phyloP scores from a whole-genome alignment of 2,113 vertebrate species.

The Telmatochromis sp. region DNA sequence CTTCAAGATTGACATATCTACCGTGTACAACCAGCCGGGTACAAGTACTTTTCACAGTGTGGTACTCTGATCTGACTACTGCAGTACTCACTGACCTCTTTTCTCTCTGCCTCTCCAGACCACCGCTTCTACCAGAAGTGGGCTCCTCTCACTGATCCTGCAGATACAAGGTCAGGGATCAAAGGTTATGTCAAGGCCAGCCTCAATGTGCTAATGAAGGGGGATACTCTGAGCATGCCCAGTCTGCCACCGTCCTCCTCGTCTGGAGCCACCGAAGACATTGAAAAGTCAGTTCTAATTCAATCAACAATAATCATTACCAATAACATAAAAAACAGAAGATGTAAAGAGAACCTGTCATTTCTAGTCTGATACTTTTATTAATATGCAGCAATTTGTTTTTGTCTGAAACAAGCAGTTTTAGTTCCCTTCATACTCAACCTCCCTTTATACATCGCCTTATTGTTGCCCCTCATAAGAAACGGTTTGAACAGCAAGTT shows the following conservation, averaged over 20 bases:
- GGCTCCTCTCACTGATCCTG: constrained; percentile 88
- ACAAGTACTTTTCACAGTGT: background rate
- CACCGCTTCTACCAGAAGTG: constrained; percentile 92
- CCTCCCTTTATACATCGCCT: background rate
- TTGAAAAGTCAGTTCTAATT: constrained; percentile 80
- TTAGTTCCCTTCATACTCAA: background rate
- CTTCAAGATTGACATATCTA: constrained; percentile 86
- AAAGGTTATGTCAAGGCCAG: constrained; percentile 91
- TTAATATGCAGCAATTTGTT: background rate
- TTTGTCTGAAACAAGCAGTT: background rate
- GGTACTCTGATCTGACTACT: background rate
- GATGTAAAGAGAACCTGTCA: background rate
- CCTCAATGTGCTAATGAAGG: constrained; percentile 76
- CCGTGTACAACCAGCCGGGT: constrained; percentile 87
- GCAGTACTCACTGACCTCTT: background rate
- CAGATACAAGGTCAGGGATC: constrained; percentile 79
- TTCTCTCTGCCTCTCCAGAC: constrained; percentile 62
- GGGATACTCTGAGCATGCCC: constrained; percentile 67
- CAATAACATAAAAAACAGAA: background rate
- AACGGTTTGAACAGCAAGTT: background rate
- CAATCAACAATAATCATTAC: background rate
- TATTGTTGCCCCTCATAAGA: background rate
- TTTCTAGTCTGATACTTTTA: background rate
- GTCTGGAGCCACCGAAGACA: constrained; percentile 69
- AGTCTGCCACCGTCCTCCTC: constrained; percentile 38